Evolutionary conservation across 2,113 vertebrate species (phyloP), one percentile per base, ranked within the genome.

Genomic region (Archilochus colubris): DNA sequence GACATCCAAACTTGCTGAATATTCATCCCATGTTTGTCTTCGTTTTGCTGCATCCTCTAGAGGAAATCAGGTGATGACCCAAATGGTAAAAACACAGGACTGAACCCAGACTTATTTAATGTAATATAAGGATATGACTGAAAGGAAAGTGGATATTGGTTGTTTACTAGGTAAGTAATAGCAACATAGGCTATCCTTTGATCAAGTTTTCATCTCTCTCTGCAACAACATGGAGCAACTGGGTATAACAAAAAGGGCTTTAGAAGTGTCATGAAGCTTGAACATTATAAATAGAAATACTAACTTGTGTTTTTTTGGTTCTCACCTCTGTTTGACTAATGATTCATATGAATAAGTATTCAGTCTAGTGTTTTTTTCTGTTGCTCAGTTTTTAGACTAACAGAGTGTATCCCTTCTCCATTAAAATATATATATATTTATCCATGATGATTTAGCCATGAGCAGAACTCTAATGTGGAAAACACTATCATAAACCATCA

Each of bases 201-300:
- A 94, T 91, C 77, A 82, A 68, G n/a, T 75, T 80, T 73, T 68
- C 90, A 53, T 81, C 88, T 88, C 50, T 72, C 11, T 51, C 73
- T 48, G 46, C 77, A 93, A 92, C 69, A 64, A 66, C 86, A 46
- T 58, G 69, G 70, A 96, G 31, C 38, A 94, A 86, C 43, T 62
- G 80, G 58, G 40, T 93, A 28, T 89, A 79, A 88, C 89, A 94
- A 96, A 82, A 97, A 90, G 24, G 20, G 53, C 87, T 96, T 89
- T 75, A 91, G 90, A 94, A 93, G 93, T 67, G 30, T 77, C 55
- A 68, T 2, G 1, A 76, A 79, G 76, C 89, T 93, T 83, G 76
- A 82, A 46, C 2, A 15, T 96, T 97, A 96, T 90, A 97, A 97
- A 96, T 74, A 96, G 95, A 97, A 97, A 91, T 85, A 95, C 80